Conservation (phyloP, 1,140 invertebrate species). For the Tetramorium simillimum region DNA sequence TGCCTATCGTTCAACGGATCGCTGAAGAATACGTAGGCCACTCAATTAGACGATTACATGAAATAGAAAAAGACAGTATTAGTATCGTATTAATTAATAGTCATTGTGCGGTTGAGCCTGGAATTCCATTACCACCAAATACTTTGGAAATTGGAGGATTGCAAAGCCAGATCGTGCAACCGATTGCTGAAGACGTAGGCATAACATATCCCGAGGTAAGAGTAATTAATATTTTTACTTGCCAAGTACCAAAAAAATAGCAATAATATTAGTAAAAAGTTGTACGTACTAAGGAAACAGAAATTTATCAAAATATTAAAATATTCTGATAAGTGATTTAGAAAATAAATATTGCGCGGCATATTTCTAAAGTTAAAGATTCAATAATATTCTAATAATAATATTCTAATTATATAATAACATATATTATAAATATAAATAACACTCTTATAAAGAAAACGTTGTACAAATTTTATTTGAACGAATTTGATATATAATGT, state of each 20-base stretch:
- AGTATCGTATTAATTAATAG: constrained; percentile 36
- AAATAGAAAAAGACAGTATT: constrained; percentile 37
- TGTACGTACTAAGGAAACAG: not conserved
- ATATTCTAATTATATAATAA: too few species aligned
- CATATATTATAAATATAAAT: too few species aligned
- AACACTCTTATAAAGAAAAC: too few species aligned
- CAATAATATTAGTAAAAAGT: not conserved
- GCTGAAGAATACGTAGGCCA: constrained; percentile 26
- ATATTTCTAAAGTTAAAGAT: too few species aligned
- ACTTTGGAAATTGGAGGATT: constrained; percentile 77
- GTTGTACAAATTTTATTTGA: too few species aligned
- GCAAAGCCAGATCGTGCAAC: constrained; percentile 59
- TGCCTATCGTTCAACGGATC: not conserved
- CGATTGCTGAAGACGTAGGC: not conserved
- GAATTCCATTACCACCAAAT: constrained; percentile 72
- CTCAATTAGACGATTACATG: not conserved
- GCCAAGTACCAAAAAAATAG: not conserved
- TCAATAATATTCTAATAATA: too few species aligned
- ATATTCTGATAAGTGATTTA: too few species aligned
- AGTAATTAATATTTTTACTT: not conserved
- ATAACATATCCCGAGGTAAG: constrained; percentile 4
- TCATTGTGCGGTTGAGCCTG: constrained; percentile 5
- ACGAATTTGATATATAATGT: too few species aligned
- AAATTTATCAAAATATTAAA: too few species aligned
- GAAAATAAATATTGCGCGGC: too few species aligned